These are phyloP conservation scores for Bovichtus variegatus DNA, from an alignment of 2,797 vertebrate species.

Conservation along the genomic window DNA sequence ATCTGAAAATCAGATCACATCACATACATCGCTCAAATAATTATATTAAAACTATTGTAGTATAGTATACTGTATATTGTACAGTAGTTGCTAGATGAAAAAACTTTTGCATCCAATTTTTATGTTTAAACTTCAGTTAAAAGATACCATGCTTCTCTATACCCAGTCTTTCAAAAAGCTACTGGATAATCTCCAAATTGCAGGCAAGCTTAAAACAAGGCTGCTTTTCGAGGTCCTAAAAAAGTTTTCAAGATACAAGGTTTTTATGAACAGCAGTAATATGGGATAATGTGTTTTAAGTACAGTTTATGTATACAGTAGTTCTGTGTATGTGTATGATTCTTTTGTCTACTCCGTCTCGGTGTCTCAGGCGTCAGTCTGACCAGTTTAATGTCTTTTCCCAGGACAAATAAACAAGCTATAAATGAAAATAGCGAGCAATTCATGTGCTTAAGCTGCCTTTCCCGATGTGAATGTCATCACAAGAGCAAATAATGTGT, in stretches of 20 bases:
- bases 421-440: conserved; percentile 55
- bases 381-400: conserved; percentile 49
- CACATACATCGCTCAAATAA: background rate
- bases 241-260: background rate
- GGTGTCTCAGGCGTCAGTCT: conserved; percentile 29
- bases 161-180: background rate
- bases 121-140: conserved; percentile 1
- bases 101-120: background rate
- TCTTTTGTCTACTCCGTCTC: background rate
- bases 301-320: background rate
- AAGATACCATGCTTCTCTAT: background rate
- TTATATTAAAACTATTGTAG: too few species aligned
- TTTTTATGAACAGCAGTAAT: background rate
- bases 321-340: conserved; percentile 7
- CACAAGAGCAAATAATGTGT: conserved; percentile 53
- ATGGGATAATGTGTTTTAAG: background rate
- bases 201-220: conserved; percentile 5
- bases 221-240: background rate
- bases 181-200: conserved; percentile 8
- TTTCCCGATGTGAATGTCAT: conserved; percentile 32
- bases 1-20: conserved; percentile 24
- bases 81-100: background rate
- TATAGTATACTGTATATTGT: background rate
- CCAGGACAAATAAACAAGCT: conserved; percentile 60
- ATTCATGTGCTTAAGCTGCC: conserved; percentile 11